A percentile compares a stretch with the other conserved stretches of the same genome.
phyloP scores from a whole-genome alignment of 2,888 invertebrate genomes.

The Ennomos fuscantarius region DNA sequence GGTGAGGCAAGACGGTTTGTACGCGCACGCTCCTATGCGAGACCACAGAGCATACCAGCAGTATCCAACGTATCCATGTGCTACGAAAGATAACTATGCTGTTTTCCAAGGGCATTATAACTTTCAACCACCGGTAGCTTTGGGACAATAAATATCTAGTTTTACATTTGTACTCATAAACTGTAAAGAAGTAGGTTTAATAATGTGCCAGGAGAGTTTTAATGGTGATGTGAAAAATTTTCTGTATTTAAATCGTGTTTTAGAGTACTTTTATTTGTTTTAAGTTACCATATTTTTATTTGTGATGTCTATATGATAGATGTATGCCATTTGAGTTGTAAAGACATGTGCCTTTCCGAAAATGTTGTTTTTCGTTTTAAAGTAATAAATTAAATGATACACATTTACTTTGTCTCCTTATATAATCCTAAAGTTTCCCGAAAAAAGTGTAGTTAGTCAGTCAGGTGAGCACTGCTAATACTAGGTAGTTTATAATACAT shows the following conservation, averaged over 20 bases:
- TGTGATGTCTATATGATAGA: conserved; percentile 57
- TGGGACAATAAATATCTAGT: conserved; percentile 65
- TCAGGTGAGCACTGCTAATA: no score
- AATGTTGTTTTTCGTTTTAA: conserved; percentile 19
- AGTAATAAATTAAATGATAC: conserved; percentile 26
- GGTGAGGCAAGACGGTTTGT: conserved; percentile 66
- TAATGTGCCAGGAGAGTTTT: not conserved
- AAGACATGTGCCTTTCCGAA: conserved; percentile 39
- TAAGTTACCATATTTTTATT: conserved; percentile 63
- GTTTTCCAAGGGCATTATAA: conserved; percentile 82
- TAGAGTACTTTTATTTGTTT: conserved; percentile 40
- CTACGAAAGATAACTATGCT: conserved; percentile 76
- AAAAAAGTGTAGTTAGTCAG: not conserved
- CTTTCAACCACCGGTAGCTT: conserved; percentile 75
- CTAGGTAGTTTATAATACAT: no score
- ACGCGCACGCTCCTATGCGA: conserved; percentile 60
- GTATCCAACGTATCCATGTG: conserved; percentile 77
- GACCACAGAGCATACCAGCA: conserved; percentile 75
- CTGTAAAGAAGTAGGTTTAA: conserved; percentile 3
- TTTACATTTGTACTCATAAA: conserved; percentile 10
- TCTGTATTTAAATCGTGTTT: conserved; percentile 9
- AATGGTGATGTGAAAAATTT: conserved; percentile 13
- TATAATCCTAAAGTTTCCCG: not conserved
- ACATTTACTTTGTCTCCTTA: conserved; percentile 9
- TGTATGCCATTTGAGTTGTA: conserved; percentile 31